phyloP scores from a whole-genome alignment of 2,888 invertebrate species.

The Acronicta aceris region DNA sequence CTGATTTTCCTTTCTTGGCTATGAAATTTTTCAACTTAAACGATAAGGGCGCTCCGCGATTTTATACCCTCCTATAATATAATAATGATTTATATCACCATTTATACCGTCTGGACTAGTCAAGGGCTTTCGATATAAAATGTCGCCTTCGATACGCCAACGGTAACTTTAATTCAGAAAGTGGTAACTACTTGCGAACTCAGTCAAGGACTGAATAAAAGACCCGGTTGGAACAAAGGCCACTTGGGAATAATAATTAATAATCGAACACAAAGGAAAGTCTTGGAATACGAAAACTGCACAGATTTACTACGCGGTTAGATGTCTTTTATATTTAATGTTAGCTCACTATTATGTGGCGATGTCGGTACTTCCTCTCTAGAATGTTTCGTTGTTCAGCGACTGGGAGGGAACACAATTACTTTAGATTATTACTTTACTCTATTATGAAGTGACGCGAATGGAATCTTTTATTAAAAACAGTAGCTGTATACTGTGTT shows the following conservation, averaged over 20 bases:
- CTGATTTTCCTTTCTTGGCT: slow-evolving; percentile 77
- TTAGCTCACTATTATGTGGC: slow-evolving; percentile 25
- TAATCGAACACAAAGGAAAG: slow-evolving; percentile 77
- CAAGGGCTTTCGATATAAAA: slow-evolving; percentile 66
- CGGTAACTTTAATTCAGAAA: slow-evolving; percentile 62
- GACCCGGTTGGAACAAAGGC: slow-evolving; percentile 72
- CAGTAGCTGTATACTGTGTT: no score
- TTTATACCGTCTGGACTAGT: slow-evolving; percentile 64
- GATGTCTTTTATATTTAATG: slow-evolving; percentile 49
- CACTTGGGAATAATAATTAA: slow-evolving; percentile 76
- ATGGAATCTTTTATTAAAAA: no score
- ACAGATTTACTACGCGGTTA: slow-evolving; percentile 50
- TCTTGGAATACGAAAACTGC: slow-evolving; percentile 66
- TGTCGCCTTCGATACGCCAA: slow-evolving; percentile 55
- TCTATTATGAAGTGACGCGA: not conserved
- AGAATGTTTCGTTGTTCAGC: slow-evolving; percentile 21
- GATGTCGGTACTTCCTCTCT: slow-evolving; percentile 17
- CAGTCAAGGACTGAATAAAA: slow-evolving; percentile 64
- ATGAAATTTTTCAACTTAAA: slow-evolving; percentile 83
- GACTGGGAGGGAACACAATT: slow-evolving; percentile 7
- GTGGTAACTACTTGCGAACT: slow-evolving; percentile 68
- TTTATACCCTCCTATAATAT: slow-evolving; percentile 72
- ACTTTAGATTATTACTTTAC: slow-evolving; percentile 21
- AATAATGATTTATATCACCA: slow-evolving; percentile 76
- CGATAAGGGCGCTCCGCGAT: slow-evolving; percentile 76